Conservation (phyloP, 1,140 invertebrate species). For the Drosophila pruinosa region DNA sequence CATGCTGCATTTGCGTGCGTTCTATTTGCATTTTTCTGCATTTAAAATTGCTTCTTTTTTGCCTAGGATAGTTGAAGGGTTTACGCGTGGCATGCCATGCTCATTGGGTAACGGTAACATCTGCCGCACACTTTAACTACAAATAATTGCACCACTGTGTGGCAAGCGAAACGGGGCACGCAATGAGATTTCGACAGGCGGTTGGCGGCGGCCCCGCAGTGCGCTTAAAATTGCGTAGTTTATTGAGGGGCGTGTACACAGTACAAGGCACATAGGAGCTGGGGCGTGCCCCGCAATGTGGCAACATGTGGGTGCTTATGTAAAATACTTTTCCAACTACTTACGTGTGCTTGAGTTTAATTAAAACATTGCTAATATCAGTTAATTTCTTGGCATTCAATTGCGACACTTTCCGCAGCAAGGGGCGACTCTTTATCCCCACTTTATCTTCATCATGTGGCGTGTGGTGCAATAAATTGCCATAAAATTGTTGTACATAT, state of each 20-base stretch:
- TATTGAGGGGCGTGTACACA: constrained; percentile 29
- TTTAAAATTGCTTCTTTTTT: constrained; percentile 41
- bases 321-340: constrained; percentile 64
- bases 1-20: constrained; percentile 65
- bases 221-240: constrained; percentile 73
- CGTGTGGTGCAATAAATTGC: constrained; percentile 8
- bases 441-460: constrained; percentile 48
- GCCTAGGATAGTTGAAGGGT: constrained; percentile 47
- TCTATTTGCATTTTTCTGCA: constrained; percentile 70
- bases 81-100: constrained; percentile 20
- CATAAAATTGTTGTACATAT: constrained; percentile 23
- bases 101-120: constrained; percentile 66
- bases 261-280: neutral
- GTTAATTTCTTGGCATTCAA: constrained; percentile 70
- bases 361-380: constrained; percentile 75
- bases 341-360: constrained; percentile 57
- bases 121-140: constrained; percentile 57
- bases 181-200: constrained; percentile 70
- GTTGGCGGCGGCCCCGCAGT: constrained; percentile 41
- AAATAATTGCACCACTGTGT: constrained; percentile 62
- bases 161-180: constrained; percentile 34
- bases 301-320: constrained; percentile 75
- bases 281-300: constrained; percentile 55
- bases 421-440: constrained; percentile 29
- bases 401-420: constrained; percentile 41